Percentiles rank a stretch among this genome's conserved stretches.
Conservation (phyloP, 1,140 invertebrate species). For the Drosophila takahashii region DNA sequence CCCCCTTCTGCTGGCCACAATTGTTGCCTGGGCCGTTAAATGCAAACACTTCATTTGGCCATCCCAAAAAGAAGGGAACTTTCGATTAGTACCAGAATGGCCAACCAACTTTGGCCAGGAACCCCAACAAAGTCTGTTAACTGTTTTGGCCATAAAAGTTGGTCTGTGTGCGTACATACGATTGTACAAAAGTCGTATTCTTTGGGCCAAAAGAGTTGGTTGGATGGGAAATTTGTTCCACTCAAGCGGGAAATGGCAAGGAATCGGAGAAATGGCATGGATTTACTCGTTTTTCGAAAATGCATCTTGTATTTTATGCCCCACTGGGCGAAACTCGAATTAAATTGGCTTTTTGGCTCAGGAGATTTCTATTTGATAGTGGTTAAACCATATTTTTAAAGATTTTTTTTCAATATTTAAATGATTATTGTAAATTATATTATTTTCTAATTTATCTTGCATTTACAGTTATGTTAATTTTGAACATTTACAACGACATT, state of each 20-base stretch:
- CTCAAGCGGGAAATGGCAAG: slow-evolving; percentile 28
- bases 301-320: slow-evolving; percentile 33
- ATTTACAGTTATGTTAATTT: not conserved
- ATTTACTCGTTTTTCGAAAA: slow-evolving; percentile 16
- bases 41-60: slow-evolving; percentile 64
- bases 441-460: too few species aligned
- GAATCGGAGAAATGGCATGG: slow-evolving; percentile 17
- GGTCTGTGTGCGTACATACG: not conserved
- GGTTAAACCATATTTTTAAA: too few species aligned
- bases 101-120: slow-evolving; percentile 35
- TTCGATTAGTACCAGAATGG: slow-evolving; percentile 48
- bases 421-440: too few species aligned
- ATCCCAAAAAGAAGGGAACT: slow-evolving; percentile 29
- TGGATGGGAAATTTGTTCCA: slow-evolving; percentile 10
- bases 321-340: not conserved
- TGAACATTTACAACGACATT: too few species aligned
- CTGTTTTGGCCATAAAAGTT: slow-evolving; percentile 34
- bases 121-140: slow-evolving; percentile 43
- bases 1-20: slow-evolving; percentile 10
- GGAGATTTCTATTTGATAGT: not conserved
- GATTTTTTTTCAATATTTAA: not conserved
- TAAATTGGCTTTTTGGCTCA: not conserved
- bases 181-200: slow-evolving; percentile 2
- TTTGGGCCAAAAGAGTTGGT: slow-evolving; percentile 7
- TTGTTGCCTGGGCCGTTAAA: slow-evolving; percentile 38